Percentiles rank a stretch among this genome's conserved stretches.
Evolutionary conservation across 2,888 invertebrate genomes (phyloP).

Genomic region (Leptinotarsa peninsularis): DNA sequence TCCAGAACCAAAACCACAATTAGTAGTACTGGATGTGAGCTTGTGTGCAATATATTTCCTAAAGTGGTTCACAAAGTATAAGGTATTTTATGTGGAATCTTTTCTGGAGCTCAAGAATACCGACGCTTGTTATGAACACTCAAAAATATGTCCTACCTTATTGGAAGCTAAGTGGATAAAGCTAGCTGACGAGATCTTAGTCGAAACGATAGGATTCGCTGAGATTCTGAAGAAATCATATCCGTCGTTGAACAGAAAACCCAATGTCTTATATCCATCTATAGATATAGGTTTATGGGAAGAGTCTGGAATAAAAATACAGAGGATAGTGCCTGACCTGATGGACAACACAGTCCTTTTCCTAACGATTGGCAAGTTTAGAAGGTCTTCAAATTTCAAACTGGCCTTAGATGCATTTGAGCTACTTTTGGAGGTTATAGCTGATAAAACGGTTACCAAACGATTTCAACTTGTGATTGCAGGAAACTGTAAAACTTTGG

Average conservation of each 20-base stretch:
- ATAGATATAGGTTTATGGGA: slow-evolving; percentile 60
- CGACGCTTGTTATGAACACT: slow-evolving; percentile 53
- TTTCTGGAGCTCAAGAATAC: slow-evolving; percentile 50
- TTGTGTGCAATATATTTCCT: slow-evolving; percentile 56
- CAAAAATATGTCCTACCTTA: slow-evolving; percentile 54
- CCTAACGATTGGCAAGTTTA: slow-evolving; percentile 59
- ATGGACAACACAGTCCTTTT: slow-evolving; percentile 56
- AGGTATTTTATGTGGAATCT: slow-evolving; percentile 57
- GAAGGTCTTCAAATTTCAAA: slow-evolving; percentile 58
- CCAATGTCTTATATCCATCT: slow-evolving; percentile 56
- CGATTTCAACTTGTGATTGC: slow-evolving; percentile 60
- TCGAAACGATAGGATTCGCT: slow-evolving; percentile 57
- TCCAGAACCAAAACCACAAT: slow-evolving; percentile 54
- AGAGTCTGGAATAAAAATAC: slow-evolving; percentile 56
- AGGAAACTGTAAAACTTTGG: slow-evolving; percentile 55
- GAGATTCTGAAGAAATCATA: slow-evolving; percentile 59
- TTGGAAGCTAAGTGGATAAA: slow-evolving; percentile 57
- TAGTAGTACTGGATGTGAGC: slow-evolving; percentile 58
- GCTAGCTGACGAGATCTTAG: slow-evolving; percentile 59
- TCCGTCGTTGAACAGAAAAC: slow-evolving; percentile 52
- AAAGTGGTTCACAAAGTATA: slow-evolving; percentile 55
- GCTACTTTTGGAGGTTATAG: slow-evolving; percentile 54
- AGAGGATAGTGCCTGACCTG: slow-evolving; percentile 60
- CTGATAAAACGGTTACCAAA: slow-evolving; percentile 53
- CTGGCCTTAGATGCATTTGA: slow-evolving; percentile 61